Percentiles rank a stretch among this genome's conserved stretches.
phyloP scores from a whole-genome alignment of 2,888 invertebrate genomes.

The Arctia plantaginis region DNA sequence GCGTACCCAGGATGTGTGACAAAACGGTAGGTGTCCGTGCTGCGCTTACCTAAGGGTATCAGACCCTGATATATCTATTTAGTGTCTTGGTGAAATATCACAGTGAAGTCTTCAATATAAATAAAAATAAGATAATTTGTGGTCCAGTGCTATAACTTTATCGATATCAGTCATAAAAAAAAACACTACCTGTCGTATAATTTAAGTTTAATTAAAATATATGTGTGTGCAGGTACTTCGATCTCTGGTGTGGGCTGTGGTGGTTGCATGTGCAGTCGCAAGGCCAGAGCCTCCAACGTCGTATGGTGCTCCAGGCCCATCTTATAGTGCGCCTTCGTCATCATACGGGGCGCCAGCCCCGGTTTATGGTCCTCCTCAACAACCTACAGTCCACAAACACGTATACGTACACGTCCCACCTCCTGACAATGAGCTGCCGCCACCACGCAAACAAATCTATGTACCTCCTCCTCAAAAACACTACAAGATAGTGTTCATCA shows the following conservation, averaged over 20 bases:
- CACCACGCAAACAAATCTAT: constrained; percentile 86
- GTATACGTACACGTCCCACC: constrained; percentile 97
- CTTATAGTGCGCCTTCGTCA: constrained; percentile 78
- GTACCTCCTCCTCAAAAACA: constrained; percentile 90
- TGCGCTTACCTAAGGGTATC: constrained; percentile 28
- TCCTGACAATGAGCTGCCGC: constrained; percentile 92
- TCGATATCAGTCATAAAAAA: constrained; percentile 7
- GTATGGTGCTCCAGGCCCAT: constrained; percentile 87
- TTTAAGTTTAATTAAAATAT: constrained; percentile 33
- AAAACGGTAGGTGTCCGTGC: constrained; percentile 79
- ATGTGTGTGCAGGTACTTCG: constrained; percentile 81
- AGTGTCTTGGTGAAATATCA: constrained; percentile 65
- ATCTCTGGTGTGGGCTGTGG: constrained; percentile 77
- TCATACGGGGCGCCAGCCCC: constrained; percentile 86
- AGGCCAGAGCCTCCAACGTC: constrained; percentile 86
- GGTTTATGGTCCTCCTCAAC: constrained; percentile 90
- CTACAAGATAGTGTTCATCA: constrained; percentile 94
- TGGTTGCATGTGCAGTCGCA: constrained; percentile 77
- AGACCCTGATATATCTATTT: constrained; percentile 53
- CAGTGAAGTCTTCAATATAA: constrained; percentile 33
- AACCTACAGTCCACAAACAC: constrained; percentile 94
- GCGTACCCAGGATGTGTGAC: constrained; percentile 79
- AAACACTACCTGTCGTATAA: constrained; percentile 14
- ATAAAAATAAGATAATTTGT: constrained; percentile 31
- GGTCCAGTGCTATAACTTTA: constrained; percentile 37